Base-by-base conservation (phyloP, 2,888 invertebrate species). In the Callyntrura guangdongensis region DNA sequence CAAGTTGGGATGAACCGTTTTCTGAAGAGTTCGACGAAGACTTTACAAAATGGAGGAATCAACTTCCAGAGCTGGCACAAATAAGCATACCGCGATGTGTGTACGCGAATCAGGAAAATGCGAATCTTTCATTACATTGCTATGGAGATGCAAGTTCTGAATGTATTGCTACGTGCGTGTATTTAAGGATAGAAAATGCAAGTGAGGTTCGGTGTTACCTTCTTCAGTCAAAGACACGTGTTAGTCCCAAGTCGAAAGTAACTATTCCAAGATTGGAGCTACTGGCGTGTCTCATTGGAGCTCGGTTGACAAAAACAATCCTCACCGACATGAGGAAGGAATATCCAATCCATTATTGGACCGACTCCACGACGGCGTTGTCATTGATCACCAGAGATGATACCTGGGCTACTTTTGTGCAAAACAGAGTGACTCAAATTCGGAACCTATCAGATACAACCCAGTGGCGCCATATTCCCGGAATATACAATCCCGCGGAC, bases 11-110 rank as follows among this genome's bases (percentile, higher is more conserved):
- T 84, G 8, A 14, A 69, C 9, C n/a, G 1, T 11, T 84, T 84
- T 36, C 0, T 56, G 8, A 85, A 56, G 11, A 74, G 85, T 72
- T 27, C 12, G n/a, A 22, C 53, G 1, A 27, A 56, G n/a, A 0
- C 45, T 4, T 12, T 25, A 1, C 25, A 84, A 0, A n/a, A 69
- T n/a, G n/a, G 45, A n/a, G 69, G 25, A 12, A 67, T 67, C 0
- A 86, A 59, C 11, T 86, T 17, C 86, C 86, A 5, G 56, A 22
- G 20, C 3, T 74, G 27, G 86, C 72, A 25, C 8, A 25, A 69
- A 22, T 4, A 17, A 9, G 22, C 17, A 20, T 36, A n/a, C n/a
- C n/a, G n/a, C n/a, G n/a, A n/a, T n/a, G n/a, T n/a, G n/a, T n/a
- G n/a, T n/a, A n/a, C n/a, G n/a, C 74, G 47, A 86, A 86, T 6